Evolutionary conservation across 2,797 vertebrate species (phyloP).

Genomic region (Enteromius treurensis): DNA sequence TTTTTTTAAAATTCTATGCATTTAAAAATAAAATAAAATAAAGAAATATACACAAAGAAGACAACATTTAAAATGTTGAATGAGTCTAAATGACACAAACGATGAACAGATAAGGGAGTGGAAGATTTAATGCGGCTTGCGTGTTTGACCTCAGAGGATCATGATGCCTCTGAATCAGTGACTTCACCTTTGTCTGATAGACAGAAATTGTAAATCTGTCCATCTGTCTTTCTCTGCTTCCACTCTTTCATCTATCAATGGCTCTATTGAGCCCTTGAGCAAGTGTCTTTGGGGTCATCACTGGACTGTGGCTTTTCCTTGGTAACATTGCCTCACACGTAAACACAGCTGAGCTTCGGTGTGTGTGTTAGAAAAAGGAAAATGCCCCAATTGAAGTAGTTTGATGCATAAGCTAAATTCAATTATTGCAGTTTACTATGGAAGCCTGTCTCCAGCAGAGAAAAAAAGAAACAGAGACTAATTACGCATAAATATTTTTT

Average conservation of each 20-base stretch:
- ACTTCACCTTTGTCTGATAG: constrained; percentile 54
- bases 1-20: neutral
- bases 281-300: constrained; percentile 50
- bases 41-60: neutral
- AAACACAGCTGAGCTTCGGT: constrained; percentile 22
- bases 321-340: constrained; percentile 45
- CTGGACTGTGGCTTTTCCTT: constrained; percentile 56
- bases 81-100: neutral
- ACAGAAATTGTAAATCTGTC: constrained; percentile 47
- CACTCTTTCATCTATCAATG: constrained; percentile 57
- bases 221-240: constrained; percentile 30
- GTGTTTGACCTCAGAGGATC: constrained; percentile 1
- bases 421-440: neutral
- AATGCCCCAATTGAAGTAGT: neutral
- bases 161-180: constrained; percentile 37
- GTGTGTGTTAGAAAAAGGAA: neutral
- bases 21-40: neutral
- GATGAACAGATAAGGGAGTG: neutral
- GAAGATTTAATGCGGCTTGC: constrained; percentile 4
- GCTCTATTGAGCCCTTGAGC: constrained; percentile 54
- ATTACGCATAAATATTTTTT: neutral
- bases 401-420: neutral
- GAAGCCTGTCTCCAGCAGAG: neutral
- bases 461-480: neutral
- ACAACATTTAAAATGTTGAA: neutral